phyloP scores from a whole-genome alignment of 1,140 invertebrate species.

The Bicyclus anynana region DNA sequence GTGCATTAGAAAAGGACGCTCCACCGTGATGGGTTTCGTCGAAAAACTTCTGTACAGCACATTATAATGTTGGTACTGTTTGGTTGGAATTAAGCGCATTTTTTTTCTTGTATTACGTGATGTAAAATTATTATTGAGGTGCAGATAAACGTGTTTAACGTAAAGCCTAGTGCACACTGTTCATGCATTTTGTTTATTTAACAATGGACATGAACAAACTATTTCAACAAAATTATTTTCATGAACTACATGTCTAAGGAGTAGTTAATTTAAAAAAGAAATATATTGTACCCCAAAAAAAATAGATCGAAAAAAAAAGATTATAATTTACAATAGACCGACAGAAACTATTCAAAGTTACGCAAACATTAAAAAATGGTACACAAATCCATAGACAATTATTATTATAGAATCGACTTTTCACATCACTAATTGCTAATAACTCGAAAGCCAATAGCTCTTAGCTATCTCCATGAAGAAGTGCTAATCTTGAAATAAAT shows the following conservation, averaged over 20 bases:
- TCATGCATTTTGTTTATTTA: neutral
- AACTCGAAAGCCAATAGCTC: too few relatives aligned
- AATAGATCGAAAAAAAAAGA: too few relatives aligned
- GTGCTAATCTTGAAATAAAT: neutral
- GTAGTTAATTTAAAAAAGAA: too few relatives aligned
- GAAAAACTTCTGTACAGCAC: slow-evolving; percentile 32
- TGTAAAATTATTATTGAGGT: slow-evolving; percentile 26
- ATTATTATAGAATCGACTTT: too few relatives aligned
- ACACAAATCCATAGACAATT: too few relatives aligned
- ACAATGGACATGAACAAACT: neutral
- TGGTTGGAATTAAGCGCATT: slow-evolving; percentile 32
- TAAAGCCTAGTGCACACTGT: neutral
- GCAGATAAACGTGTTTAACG: slow-evolving; percentile 26
- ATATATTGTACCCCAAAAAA: too few relatives aligned
- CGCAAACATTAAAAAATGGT: too few relatives aligned
- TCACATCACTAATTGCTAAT: neutral
- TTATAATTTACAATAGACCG: too few relatives aligned
- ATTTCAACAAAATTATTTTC: too few relatives aligned
- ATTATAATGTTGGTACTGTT: slow-evolving; percentile 26
- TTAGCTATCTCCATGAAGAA: neutral
- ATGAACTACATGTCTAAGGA: too few relatives aligned
- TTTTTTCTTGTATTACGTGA: slow-evolving; percentile 26
- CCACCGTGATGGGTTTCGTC: slow-evolving; percentile 45
- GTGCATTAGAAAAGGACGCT: slow-evolving; percentile 55
- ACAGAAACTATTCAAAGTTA: too few relatives aligned